These are phyloP conservation scores for Sebastes nivosus DNA, from an alignment of 2,797 vertebrate species.

Conservation along the genomic window DNA sequence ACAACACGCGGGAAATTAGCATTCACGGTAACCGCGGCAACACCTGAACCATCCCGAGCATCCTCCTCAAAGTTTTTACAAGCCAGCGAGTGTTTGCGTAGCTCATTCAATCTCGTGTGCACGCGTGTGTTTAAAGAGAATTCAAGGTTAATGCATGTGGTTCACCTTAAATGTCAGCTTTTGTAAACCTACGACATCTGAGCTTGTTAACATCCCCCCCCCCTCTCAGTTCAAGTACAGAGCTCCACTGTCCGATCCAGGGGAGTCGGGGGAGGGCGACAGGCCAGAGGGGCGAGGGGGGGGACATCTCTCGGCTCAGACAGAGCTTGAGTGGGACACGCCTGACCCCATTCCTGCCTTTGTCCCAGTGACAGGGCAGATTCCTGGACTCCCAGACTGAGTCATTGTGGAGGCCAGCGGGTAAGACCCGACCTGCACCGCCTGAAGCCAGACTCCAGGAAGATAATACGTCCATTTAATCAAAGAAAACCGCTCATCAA, in stretches of 20 bases:
- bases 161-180: conserved; percentile 74
- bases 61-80: conserved; percentile 57
- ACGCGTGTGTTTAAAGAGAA: conserved; percentile 17
- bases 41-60: conserved; percentile 75
- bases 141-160: conserved; percentile 28
- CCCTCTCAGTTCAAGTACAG: conserved; percentile 75
- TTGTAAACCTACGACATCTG: conserved; percentile 70
- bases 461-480: conserved; percentile 18
- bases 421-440: background rate
- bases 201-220: conserved; percentile 83
- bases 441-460: background rate
- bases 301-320: conserved; percentile 52
- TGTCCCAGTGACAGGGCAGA: conserved; percentile 73
- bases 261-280: conserved; percentile 9
- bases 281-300: conserved; percentile 4
- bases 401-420: conserved; percentile 9
- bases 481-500: conserved; percentile 12
- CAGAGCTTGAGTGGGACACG: conserved; percentile 60
- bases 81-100: background rate
- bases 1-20: conserved; percentile 81
- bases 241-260: conserved; percentile 60
- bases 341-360: conserved; percentile 75
- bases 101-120: background rate
- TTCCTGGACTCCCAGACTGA: conserved; percentile 52
- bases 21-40: conserved; percentile 79